Base-by-base conservation (phyloP, 2,888 invertebrate genomes). In the Cheilosia vernalis region DNA sequence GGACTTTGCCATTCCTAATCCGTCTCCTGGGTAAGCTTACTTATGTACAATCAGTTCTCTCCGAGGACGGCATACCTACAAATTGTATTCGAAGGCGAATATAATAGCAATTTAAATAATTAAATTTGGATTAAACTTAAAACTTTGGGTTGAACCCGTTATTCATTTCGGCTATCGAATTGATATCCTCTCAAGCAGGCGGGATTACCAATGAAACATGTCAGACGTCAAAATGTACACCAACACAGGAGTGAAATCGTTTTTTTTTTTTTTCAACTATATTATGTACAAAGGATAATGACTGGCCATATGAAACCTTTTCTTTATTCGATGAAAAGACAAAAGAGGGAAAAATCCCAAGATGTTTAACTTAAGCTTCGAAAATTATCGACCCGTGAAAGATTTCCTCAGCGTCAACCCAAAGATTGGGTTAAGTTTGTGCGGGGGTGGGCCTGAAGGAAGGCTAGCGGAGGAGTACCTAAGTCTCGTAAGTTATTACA, bases 101-200 rank as follows among this genome's bases (percentile, higher is more conserved):
- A 55, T 64, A 61, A 82, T 72, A 63, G 72, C 72, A 82, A 82
- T 77, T 77, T 82, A 60, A 66, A 82, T 82, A 82, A 82, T 82
- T 82, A 77, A 82, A 72, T 72, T 82, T 66, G 77, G 77, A 82
- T 82, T 82, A 72, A 66, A 72, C 40, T 67, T 64, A 40, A 17
- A 61, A 58, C 51, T 69, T 24, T 13, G 4, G 15, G 27, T 21
- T 15, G 13, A 64, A 74, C 47, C 69, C 49, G 61, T 66, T 72
- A 60, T n/a, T 60, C 60, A 30, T 55, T 63, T 40, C 5, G 64
- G 37, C 30, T 70, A 55, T 27, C 21, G 47, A 76, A 76, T 66
- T 47, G 10, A 53, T 76, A 82, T 60, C 77, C 70, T 27, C 15
- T 53, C 53, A 24, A 40, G 47, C 44, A 72, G n/a, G n/a, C n/a